Evolutionary conservation across 2,888 invertebrate species (phyloP).

Genomic region (Lasius platythorax): DNA sequence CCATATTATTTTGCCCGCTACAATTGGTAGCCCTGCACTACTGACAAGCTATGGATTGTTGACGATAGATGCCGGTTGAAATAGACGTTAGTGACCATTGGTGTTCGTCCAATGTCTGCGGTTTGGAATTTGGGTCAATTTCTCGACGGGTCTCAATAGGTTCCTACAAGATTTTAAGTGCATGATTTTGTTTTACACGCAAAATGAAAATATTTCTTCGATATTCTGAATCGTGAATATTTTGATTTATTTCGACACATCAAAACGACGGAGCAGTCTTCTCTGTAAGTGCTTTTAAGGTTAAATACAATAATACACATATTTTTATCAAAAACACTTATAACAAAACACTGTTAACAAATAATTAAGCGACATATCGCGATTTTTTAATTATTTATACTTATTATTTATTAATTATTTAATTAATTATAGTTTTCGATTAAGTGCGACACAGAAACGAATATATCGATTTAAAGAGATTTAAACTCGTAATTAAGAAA

Average conservation of each 20-base stretch:
- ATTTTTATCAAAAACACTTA: neutral
- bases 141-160: neutral
- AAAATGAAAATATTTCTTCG: neutral
- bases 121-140: neutral
- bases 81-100: neutral
- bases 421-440: too few species aligned
- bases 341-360: neutral
- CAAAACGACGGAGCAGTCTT: neutral
- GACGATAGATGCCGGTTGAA: neutral
- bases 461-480: too few species aligned
- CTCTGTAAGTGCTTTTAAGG: slow-evolving; percentile 14
- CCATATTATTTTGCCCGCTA: neutral
- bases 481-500: too few species aligned
- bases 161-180: neutral
- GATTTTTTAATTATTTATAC: neutral
- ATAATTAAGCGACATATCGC: neutral
- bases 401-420: too few species aligned
- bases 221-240: neutral
- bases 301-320: neutral
- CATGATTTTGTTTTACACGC: neutral
- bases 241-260: neutral
- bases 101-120: neutral
- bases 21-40: neutral
- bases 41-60: neutral
- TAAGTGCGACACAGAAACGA: too few species aligned